Percentiles rank a stretch among this genome's conserved stretches.
phyloP scores from a whole-genome alignment of 2,113 vertebrate species.

The Procavia capensis region DNA sequence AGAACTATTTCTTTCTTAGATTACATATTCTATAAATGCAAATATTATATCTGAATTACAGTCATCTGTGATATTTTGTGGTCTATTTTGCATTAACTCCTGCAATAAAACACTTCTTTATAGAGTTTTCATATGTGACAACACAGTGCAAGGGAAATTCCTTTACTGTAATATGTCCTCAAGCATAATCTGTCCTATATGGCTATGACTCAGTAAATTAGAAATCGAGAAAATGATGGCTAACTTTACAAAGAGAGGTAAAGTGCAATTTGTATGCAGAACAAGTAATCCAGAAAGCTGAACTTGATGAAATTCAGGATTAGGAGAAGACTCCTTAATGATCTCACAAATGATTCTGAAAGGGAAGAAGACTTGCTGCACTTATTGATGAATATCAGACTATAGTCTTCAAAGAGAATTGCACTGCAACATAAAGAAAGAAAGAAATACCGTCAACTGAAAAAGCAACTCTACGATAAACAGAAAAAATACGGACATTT shows the following conservation, averaged over 20 bases:
- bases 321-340: too few relatives aligned
- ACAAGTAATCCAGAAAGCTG: too few relatives aligned
- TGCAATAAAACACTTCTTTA: neutral
- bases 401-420: too few relatives aligned
- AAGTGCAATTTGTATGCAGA: too few relatives aligned
- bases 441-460: too few relatives aligned
- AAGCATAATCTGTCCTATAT: neutral
- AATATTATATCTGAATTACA: neutral
- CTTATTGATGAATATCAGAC: too few relatives aligned
- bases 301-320: too few relatives aligned
- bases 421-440: too few relatives aligned
- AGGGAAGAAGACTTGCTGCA: too few relatives aligned
- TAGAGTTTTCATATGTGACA: neutral
- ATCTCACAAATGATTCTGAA: too few relatives aligned
- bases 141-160: neutral
- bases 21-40: neutral
- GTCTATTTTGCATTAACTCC: neutral
- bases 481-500: too few relatives aligned
- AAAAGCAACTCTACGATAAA: too few relatives aligned
- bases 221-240: neutral
- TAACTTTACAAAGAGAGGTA: neutral
- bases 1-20: neutral
- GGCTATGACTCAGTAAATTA: neutral
- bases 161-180: neutral
- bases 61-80: neutral